Percentiles rank a stretch among this genome's conserved stretches.
Evolutionary conservation across 2,888 invertebrate species (phyloP).

Genomic region (Zygogramma bicolorata): DNA sequence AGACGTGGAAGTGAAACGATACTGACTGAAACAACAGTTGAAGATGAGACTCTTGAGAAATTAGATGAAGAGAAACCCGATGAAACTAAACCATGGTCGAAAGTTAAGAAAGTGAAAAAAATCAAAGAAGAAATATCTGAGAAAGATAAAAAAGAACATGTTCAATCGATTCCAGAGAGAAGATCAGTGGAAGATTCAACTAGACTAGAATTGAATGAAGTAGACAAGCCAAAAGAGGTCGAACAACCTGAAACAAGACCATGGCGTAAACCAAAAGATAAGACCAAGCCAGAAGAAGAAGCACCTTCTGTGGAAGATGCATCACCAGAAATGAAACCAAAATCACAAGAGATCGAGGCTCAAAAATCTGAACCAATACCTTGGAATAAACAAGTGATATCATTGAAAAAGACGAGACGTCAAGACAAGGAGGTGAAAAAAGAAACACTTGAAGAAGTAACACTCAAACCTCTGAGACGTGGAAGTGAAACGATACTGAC

Average conservation of each 20-base stretch:
- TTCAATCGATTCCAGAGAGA: conserved; percentile 52
- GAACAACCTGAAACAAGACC: conserved; percentile 54
- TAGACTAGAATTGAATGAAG: background rate
- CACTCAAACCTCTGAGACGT: conserved; percentile 67
- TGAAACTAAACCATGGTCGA: conserved; percentile 49
- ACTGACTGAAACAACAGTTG: too few species aligned
- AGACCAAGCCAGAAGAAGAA: conserved; percentile 42
- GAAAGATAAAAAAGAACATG: conserved; percentile 55
- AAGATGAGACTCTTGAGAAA: conserved; percentile 5
- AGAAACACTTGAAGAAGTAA: conserved; percentile 66
- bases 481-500: conserved; percentile 24
- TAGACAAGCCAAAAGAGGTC: background rate
- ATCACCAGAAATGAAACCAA: too few species aligned
- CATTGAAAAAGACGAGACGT: conserved; percentile 66
- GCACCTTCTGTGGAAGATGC: conserved; percentile 37
- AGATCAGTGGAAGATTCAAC: conserved; percentile 59
- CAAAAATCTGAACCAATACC: conserved; percentile 64
- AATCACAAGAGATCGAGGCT: background rate
- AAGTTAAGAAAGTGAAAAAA: conserved; percentile 38
- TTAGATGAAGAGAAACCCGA: conserved; percentile 55
- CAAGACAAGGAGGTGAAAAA: conserved; percentile 64
- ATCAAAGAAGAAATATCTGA: conserved; percentile 42
- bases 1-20: conserved; percentile 27
- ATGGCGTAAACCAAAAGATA: conserved; percentile 31
- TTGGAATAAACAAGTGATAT: conserved; percentile 75